A percentile compares a stretch with the other conserved stretches of the same genome.
Conservation (phyloP, 1,140 invertebrate species). For the Conus betulinus region DNA sequence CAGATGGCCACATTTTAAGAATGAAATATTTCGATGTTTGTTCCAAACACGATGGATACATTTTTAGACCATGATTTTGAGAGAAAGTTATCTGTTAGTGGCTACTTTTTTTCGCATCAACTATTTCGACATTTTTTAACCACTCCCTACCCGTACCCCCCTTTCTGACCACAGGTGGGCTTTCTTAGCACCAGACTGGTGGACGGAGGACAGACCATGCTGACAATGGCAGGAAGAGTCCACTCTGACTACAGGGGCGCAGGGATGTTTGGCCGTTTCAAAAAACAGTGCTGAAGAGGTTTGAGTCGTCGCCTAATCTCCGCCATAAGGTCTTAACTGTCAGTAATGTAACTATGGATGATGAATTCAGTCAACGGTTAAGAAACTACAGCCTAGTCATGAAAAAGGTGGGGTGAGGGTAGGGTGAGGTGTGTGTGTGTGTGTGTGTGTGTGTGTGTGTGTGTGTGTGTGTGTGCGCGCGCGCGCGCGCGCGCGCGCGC, state of each 20-base stretch:
- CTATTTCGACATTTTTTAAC: too few relatives aligned
- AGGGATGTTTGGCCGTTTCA: not conserved
- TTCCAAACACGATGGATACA: too few relatives aligned
- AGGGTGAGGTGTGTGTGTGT: too few relatives aligned
- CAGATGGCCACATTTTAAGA: too few relatives aligned
- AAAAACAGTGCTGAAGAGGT: not conserved
- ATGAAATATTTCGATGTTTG: too few relatives aligned
- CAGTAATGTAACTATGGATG: not conserved
- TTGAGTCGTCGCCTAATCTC: not conserved
- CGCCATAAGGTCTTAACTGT: not conserved
- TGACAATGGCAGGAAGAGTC: not conserved
- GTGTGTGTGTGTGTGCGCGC: too few relatives aligned
- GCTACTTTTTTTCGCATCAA: too few relatives aligned
- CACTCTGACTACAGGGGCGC: not conserved
- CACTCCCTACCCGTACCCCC: too few relatives aligned
- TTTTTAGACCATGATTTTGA: too few relatives aligned
- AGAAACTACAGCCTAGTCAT: not conserved
- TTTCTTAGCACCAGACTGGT: not conserved
- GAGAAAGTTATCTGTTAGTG: too few relatives aligned
- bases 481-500: too few relatives aligned
- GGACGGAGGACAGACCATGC: not conserved
- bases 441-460: too few relatives aligned
- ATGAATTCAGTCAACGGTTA: not conserved
- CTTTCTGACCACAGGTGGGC: not conserved
- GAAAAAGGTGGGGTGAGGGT: not conserved